Evolutionary conservation across 2,113 vertebrate species (phyloP).

Genomic region (Sprattus sprattus): DNA sequence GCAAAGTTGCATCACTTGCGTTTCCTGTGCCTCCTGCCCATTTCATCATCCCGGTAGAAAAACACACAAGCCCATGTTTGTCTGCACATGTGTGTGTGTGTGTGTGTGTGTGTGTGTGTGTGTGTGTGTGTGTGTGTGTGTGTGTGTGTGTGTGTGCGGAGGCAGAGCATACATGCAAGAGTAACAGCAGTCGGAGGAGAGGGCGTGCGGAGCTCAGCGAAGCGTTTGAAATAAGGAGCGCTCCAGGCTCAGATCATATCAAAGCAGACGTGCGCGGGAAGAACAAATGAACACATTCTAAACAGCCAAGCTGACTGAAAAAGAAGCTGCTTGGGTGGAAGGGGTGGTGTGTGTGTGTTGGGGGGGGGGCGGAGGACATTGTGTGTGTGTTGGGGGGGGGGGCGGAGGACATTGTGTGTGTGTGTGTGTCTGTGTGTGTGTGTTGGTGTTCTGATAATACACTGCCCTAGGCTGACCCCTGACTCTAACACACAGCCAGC

Average conservation of each 20-base stretch:
- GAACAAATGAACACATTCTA: conserved; percentile 57
- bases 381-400: neutral
- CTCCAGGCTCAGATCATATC: conserved; percentile 55
- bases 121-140: neutral
- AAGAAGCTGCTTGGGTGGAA: neutral
- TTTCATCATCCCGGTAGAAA: conserved; percentile 27
- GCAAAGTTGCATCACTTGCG: conserved; percentile 18
- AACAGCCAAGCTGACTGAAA: neutral
- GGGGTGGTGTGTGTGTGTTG: neutral
- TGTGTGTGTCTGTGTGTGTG: neutral
- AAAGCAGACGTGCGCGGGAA: conserved; percentile 51
- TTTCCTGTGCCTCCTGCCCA: neutral
- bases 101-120: neutral
- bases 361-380: neutral
- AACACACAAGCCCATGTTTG: neutral
- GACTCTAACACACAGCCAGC: neutral
- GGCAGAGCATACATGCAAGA: neutral
- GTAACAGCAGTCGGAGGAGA: neutral
- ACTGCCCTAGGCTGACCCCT: neutral
- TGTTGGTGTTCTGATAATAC: neutral
- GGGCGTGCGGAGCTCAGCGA: neutral
- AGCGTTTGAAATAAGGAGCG: conserved; percentile 36
- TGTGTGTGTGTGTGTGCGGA: neutral
- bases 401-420: no score
- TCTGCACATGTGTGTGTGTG: neutral